Evolutionary conservation across 37 sponge, comb jelly and placozoan species (phyloP).

Genomic region (Geodia barretti): DNA sequence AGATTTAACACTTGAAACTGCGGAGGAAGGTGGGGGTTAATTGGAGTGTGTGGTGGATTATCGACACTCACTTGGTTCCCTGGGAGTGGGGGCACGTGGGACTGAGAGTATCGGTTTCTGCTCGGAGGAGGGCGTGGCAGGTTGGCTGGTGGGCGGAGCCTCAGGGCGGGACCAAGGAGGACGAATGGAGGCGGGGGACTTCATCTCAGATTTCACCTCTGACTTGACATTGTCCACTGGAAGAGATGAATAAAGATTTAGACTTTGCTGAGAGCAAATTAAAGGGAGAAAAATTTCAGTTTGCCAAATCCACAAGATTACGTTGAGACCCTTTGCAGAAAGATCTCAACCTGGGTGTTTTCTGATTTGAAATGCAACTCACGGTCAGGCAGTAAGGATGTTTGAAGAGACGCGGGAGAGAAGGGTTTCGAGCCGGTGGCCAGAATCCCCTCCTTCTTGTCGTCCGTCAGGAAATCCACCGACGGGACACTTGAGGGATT

Average conservation of each 20-base stretch:
- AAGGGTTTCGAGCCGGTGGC: neutral
- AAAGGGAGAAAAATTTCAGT: no score
- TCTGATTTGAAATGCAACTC: no score
- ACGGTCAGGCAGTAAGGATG: neutral
- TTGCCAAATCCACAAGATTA: no score
- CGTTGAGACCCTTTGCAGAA: no score
- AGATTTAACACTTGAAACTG: constrained; percentile 26
- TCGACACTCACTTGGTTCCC: neutral
- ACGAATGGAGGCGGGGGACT: neutral
- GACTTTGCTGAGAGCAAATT: no score
- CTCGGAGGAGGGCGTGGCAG: neutral
- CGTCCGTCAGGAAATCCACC: neutral
- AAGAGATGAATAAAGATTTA: no score
- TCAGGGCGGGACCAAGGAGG: neutral
- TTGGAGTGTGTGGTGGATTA: neutral
- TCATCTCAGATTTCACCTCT: constrained; percentile 8
- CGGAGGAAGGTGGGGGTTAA: neutral
- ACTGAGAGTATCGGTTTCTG: constrained; percentile 5
- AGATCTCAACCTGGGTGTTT: no score
- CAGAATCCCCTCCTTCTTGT: neutral
- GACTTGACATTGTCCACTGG: neutral
- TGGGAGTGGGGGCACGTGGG: constrained; percentile 7
- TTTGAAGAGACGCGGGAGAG: neutral
- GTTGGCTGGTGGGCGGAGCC: neutral
- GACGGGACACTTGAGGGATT: neutral